Base-by-base conservation (phyloP, 2,113 vertebrate species). In the Myotis brandtii region DNA sequence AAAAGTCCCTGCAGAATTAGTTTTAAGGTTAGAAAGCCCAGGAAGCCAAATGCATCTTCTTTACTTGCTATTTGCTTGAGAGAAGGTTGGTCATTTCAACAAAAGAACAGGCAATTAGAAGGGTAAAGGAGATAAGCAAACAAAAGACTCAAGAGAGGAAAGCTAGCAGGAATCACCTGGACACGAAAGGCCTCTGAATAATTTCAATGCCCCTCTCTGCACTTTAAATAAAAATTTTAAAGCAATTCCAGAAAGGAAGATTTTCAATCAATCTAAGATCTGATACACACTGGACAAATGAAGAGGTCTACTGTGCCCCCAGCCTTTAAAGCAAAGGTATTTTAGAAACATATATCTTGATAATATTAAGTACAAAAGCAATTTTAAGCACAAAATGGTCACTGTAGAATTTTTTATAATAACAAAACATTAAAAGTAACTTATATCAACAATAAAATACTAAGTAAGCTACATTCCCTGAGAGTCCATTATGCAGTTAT, bases 21-120 rank as follows among this genome's bases (percentile, higher is more conserved):
- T 75, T 89, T 96, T 34, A 82, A 93, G 94, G 93, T 93, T 69
- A 77, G 77, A 93, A 77, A 67, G 90, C 67, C 77, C n/a, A 67
- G 87, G 84, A 97, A 79, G 75, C n/a, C 93, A 93, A 93, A 95
- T 66, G 77, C 34, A 93, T 89, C 64, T 94, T 91, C 93, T 95
- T 75, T 83, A 59, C n/a, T 75, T 82, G 66, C 59, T 94, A 84
- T 89, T 59, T 95, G 83, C 86, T 93, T 64, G 56, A 9, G 76
- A 83, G 48, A 62, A 84, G 50, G 79, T 48, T 30, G 95, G 94
- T 91, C 50, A 80, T 23, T 56, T 81, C 79, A 0, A 84, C 23
- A 92, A 92, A 95, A 93, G 34, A 21, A 72, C 70, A 80, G 76
- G 93, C 86, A 91, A 94, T 77, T n/a, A 75, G 86, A 94, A 91